Evolutionary conservation across 2,797 vertebrate genomes (phyloP), one percentile per base, ranked within the genome.

Genomic region (Calcarius lapponicus): DNA sequence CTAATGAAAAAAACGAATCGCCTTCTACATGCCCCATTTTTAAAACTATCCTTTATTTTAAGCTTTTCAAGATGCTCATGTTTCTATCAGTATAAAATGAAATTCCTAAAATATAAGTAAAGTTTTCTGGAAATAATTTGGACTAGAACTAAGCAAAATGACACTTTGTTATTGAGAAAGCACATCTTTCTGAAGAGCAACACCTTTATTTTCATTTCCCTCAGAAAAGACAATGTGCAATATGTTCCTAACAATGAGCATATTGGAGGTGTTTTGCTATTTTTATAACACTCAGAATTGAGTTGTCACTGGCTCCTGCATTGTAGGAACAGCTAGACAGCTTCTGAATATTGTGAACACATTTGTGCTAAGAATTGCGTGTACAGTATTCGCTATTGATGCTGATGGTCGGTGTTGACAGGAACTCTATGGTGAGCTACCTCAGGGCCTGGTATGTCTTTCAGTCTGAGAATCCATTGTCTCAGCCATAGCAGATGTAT

Each of bases 1-100:
- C 24, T 92, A 95, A 79, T 88, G 61, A 93, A 93, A 96, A 75
- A 69, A 61, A 72, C 11, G 16, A 86, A 92, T 74, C 47, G 7
- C 17, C 32, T 56, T 86, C 73, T 84, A 73, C n/a, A 43, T 71
- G 70, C 15, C 38, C 56, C 62, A 60, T 32, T 95, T 94, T 85
- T 51, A 78, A 88, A 88, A 45, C 9, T 32, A 54, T 76, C 17
- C n/a, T 89, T 84, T 94, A 76, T 88, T 91, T 94, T 71, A 93
- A 78, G 21, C 24, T 84, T 80, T 82, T 60, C 48, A 88, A 87
- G 60, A 71, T 40, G 40, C 12, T 92, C 8, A 7, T 31, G 11
- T 22, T 95, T 25, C 62, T 71, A 18, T 60, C 60, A 88, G 28
- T 73, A 70, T 83, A 54, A 79, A 48, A 71, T 53, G 2, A 83